A percentile compares a stretch with the other conserved stretches of the same genome.
Evolutionary conservation across 2,797 vertebrate species (phyloP).

Genomic region (Pachyuromys duprasi): DNA sequence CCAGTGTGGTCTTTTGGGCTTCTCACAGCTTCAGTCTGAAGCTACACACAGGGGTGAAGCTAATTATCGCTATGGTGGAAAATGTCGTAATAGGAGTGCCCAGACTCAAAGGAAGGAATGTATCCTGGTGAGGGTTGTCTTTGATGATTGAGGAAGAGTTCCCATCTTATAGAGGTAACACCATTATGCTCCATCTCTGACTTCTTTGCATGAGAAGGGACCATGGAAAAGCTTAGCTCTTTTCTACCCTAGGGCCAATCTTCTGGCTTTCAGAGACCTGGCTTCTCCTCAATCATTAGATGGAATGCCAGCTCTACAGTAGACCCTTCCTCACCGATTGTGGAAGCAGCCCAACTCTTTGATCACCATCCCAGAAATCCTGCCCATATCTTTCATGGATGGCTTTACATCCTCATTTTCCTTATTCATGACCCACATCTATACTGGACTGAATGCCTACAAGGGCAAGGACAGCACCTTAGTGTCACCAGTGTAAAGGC

Average conservation of each 20-base stretch:
- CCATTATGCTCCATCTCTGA: not conserved
- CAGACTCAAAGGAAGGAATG: not conserved
- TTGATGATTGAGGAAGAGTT: not conserved
- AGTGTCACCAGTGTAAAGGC: not conserved
- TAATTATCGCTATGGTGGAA: not conserved
- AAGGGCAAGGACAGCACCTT: not conserved
- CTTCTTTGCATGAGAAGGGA: not conserved
- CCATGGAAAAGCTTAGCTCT: not conserved
- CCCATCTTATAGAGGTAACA: not conserved
- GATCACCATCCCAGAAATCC: not conserved
- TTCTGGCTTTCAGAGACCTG: not conserved
- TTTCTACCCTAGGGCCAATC: not conserved
- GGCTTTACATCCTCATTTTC: not conserved
- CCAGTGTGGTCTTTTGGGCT: not conserved
- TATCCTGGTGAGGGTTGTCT: fast-evolving
- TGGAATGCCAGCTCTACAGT: not conserved
- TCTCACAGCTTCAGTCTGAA: conserved; percentile 14
- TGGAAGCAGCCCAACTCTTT: not conserved
- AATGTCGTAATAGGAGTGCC: not conserved
- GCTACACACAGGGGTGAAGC: not conserved
- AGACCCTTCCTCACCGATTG: not conserved
- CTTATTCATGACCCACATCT: not conserved
- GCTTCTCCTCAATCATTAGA: not conserved
- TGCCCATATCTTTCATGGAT: no score
- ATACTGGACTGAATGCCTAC: not conserved